Evolutionary conservation across 92 coral and sea anemone genomes (phyloP).

Genomic region (Phenganax stokvisi): DNA sequence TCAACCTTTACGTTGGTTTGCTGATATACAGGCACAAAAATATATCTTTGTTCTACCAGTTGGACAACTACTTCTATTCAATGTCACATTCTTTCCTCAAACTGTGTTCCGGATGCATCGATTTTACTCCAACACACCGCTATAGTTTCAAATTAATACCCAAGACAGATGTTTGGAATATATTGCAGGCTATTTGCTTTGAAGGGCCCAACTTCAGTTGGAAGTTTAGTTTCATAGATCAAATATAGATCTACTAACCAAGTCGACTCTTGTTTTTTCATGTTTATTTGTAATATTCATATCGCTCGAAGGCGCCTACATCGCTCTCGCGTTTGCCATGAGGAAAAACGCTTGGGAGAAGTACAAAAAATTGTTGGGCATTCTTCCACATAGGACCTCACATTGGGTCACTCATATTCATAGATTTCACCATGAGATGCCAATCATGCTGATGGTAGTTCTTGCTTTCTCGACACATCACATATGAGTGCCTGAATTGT

Average conservation of each 20-base stretch:
- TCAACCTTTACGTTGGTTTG: constrained; percentile 3
- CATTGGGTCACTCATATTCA: too few species aligned
- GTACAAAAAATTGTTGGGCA: background rate
- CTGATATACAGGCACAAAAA: background rate
- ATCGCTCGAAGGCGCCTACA: constrained; percentile 14
- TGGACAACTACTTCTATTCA: background rate
- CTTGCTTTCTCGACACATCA: too few species aligned
- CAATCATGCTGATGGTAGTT: too few species aligned
- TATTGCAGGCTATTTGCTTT: constrained; percentile 4
- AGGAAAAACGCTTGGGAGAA: background rate
- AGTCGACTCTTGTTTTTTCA: background rate
- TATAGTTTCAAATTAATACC: background rate
- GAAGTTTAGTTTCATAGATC: constrained; percentile 9
- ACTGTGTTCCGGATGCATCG: constrained; percentile 4
- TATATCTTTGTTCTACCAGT: constrained; percentile 13
- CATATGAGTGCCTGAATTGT: too few species aligned
- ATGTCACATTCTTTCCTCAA: background rate
- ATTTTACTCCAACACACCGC: background rate
- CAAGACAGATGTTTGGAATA: background rate
- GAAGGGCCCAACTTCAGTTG: constrained; percentile 17
- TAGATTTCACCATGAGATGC: too few species aligned
- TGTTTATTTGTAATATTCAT: constrained; percentile 19
- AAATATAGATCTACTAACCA: background rate
- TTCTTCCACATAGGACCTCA: too few species aligned
- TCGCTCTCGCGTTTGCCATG: background rate